Percentiles rank a stretch among this genome's conserved stretches.
These are phyloP conservation scores for Epinephelus moara DNA, from an alignment of 2,113 vertebrate genomes.

Conservation along the genomic window DNA sequence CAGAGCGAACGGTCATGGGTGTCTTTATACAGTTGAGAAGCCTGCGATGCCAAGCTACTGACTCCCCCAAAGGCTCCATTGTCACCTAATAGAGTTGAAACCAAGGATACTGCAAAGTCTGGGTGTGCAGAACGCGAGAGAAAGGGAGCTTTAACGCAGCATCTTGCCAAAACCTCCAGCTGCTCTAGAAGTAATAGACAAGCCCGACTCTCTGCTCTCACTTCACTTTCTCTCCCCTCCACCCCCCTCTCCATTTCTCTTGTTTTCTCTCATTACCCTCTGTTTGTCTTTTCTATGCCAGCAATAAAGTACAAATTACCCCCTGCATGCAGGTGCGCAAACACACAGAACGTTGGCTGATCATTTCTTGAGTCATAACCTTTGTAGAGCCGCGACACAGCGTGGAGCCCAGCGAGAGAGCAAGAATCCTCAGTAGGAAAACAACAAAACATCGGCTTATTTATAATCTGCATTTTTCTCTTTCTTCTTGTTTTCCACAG, in stretches of 20 bases:
- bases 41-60: slow-evolving; percentile 67
- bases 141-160: slow-evolving; percentile 58
- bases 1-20: slow-evolving; percentile 65
- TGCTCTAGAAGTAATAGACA: slow-evolving; percentile 65
- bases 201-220: slow-evolving; percentile 23
- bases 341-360: slow-evolving; percentile 15
- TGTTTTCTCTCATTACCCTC: slow-evolving; percentile 53
- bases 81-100: slow-evolving; percentile 81
- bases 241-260: neutral
- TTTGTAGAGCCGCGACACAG: neutral
- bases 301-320: slow-evolving; percentile 62
- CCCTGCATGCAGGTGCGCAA: slow-evolving; percentile 38
- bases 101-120: slow-evolving; percentile 69
- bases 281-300: slow-evolving; percentile 55
- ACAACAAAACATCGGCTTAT: neutral
- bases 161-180: slow-evolving; percentile 75
- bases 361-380: neutral
- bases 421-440: neutral
- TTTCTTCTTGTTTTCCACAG: slow-evolving; percentile 3
- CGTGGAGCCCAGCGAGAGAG: neutral
- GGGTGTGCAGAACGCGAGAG: slow-evolving; percentile 51
- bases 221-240: slow-evolving; percentile 4
- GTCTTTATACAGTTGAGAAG: slow-evolving; percentile 71
- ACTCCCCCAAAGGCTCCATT: slow-evolving; percentile 75
- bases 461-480: slow-evolving; percentile 13